These are phyloP conservation scores for Cotesia glomerata DNA, from an alignment of 1,140 invertebrate genomes.

Conservation along the genomic window DNA sequence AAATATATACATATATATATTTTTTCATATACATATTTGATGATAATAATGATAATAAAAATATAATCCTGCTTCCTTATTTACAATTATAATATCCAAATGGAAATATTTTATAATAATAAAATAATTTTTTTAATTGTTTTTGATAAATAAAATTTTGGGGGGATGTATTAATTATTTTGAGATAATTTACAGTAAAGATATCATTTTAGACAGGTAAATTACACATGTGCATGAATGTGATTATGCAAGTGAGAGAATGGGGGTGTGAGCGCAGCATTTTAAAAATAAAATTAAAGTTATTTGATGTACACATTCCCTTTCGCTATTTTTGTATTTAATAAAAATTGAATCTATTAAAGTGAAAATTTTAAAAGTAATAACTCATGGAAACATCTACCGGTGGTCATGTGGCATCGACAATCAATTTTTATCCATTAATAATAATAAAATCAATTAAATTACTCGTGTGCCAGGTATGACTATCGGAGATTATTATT, in stretches of 20 bases:
- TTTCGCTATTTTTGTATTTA: constrained; percentile 50
- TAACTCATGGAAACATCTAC: constrained; percentile 49
- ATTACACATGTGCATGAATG: constrained; percentile 18
- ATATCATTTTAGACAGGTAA: too few relatives aligned
- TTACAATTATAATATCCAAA: constrained; percentile 45
- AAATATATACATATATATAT: too few relatives aligned
- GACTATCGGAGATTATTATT: constrained; percentile 60
- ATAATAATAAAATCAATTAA: constrained; percentile 3
- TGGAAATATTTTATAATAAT: constrained; percentile 45
- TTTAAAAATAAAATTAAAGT: constrained; percentile 26
- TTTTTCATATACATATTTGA: too few relatives aligned
- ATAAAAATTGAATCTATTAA: constrained; percentile 53
- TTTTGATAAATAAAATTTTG: background rate
- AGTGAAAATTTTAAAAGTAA: constrained; percentile 38
- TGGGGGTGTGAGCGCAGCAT: constrained; percentile 6
- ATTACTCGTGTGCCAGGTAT: constrained; percentile 56
- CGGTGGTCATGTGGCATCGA: constrained; percentile 59
- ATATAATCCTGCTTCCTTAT: constrained; percentile 51
- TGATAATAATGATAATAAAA: constrained; percentile 48
- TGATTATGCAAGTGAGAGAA: constrained; percentile 2
- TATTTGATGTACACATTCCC: constrained; percentile 48
- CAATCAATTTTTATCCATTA: constrained; percentile 26
- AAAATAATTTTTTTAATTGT: constrained; percentile 33
- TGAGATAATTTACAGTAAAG: background rate
- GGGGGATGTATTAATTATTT: background rate